These are phyloP conservation scores for Myotis pilosus DNA, from an alignment of 2,797 vertebrate species.

Conservation along the genomic window DNA sequence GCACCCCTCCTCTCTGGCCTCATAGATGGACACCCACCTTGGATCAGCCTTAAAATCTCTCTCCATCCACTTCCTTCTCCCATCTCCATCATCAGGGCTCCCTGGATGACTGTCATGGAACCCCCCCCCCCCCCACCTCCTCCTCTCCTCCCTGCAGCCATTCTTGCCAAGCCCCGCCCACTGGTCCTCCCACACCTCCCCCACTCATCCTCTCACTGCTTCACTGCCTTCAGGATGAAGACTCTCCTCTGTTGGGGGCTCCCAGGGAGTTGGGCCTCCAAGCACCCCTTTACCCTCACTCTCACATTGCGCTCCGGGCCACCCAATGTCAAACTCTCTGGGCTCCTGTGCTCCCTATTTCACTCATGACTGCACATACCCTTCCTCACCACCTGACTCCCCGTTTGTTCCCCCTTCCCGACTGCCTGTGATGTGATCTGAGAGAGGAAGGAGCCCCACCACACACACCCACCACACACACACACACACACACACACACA, in stretches of 20 bases:
- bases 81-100: neutral
- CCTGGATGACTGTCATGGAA: too few relatives aligned
- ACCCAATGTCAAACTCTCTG: neutral
- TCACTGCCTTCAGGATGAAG: neutral
- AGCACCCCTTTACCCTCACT: neutral
- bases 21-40: neutral
- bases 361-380: neutral
- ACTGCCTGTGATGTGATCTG: neutral
- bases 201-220: neutral
- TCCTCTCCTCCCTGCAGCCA: neutral
- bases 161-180: neutral
- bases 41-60: neutral
- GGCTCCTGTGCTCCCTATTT: neutral
- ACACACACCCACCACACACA: neutral
- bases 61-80: neutral
- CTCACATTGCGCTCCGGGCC: neutral
- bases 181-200: too few relatives aligned
- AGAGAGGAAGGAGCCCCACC: neutral
- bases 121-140: neutral
- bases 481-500: neutral
- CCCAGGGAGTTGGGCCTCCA: neutral
- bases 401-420: fast-evolving
- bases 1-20: neutral
- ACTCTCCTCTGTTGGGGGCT: too few relatives aligned
- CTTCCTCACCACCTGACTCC: neutral